phyloP scores from a whole-genome alignment of 1,140 invertebrate species.

The Drosophila baimaii region DNA sequence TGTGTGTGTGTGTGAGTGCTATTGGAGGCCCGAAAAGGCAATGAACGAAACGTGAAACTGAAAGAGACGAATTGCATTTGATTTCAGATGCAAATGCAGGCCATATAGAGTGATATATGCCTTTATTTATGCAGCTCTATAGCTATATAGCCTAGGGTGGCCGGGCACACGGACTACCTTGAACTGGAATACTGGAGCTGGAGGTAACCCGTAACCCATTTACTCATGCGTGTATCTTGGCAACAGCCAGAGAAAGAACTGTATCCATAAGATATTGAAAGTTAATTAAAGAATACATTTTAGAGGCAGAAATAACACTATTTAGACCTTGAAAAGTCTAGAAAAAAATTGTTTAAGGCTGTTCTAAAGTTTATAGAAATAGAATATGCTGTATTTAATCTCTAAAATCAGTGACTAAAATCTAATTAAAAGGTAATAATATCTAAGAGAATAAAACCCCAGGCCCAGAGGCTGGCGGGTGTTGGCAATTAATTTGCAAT shows the following conservation, averaged over 20 bases:
- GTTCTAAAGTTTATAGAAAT: not conserved
- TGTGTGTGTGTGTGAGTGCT: conserved; percentile 15
- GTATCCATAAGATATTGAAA: not conserved
- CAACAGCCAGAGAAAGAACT: not conserved
- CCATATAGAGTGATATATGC: conserved; percentile 47
- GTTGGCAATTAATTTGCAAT: conserved; percentile 79
- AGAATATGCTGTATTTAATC: not conserved
- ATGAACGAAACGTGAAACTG: conserved; percentile 68
- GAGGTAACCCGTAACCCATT: conserved; percentile 15
- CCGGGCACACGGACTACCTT: conserved; percentile 41
- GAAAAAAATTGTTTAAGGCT: not conserved
- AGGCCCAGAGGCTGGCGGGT: conserved; percentile 7
- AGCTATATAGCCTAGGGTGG: not conserved
- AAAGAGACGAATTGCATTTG: conserved; percentile 76
- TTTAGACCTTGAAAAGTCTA: not conserved
- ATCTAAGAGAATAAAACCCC: conserved; percentile 1
- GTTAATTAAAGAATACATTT: not conserved
- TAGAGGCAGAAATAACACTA: not conserved
- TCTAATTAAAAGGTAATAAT: conserved; percentile 30
- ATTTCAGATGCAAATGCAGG: conserved; percentile 52
- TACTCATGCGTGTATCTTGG: not conserved
- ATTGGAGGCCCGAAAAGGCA: conserved; percentile 54
- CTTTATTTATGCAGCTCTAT: conserved; percentile 5
- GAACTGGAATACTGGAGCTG: conserved; percentile 33
- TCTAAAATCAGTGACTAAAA: conserved; percentile 4